A percentile compares a stretch with the other conserved stretches of the same genome.
These are phyloP conservation scores for Zeugodacus cucurbitae DNA, from an alignment of 1,140 invertebrate species.

Conservation along the genomic window DNA sequence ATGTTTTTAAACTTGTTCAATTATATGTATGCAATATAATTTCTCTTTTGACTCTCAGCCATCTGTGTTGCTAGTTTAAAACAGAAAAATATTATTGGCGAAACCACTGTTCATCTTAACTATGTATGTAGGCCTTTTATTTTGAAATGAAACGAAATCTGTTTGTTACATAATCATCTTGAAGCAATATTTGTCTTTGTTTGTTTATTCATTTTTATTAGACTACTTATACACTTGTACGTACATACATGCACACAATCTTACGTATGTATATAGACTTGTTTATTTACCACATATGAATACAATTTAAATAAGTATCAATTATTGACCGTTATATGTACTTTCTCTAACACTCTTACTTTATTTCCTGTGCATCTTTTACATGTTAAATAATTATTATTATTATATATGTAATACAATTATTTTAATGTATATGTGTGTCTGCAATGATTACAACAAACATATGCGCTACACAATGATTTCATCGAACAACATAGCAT, in stretches of 20 bases:
- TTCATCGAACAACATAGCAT: not conserved
- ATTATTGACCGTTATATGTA: not conserved
- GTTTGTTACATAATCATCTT: not conserved
- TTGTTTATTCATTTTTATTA: not conserved
- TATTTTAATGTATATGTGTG: not conserved
- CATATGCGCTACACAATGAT: not conserved
- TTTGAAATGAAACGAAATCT: not conserved
- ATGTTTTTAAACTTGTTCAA: not conserved
- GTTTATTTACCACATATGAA: not conserved
- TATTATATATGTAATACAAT: not conserved
- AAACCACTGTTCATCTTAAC: not conserved
- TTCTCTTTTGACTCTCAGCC: not conserved
- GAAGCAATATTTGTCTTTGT: not conserved
- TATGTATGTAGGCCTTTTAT: not conserved
- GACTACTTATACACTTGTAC: not conserved
- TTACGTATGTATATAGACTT: not conserved
- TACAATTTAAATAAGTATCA: not conserved
- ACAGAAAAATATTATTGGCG: not conserved
- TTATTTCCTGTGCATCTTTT: constrained; percentile 4
- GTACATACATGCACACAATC: not conserved
- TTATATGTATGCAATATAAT: not conserved
- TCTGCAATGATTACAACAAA: not conserved
- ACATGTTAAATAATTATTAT: not conserved
- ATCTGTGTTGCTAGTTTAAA: not conserved
- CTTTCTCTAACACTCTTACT: not conserved